Conservation (phyloP, 2,888 invertebrate genomes). For the Drosophila algonquin region DNA sequence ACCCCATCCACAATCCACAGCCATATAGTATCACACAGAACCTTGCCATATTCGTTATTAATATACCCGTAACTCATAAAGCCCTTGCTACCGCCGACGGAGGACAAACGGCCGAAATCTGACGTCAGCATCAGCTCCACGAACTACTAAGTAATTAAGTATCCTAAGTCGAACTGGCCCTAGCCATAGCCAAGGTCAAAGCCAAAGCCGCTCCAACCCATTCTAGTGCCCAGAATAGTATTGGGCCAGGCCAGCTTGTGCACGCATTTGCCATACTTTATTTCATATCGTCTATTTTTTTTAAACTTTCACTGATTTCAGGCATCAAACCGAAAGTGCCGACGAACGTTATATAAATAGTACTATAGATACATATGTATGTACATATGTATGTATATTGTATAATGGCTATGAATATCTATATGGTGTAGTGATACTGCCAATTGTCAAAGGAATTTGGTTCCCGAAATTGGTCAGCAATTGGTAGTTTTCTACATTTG, state of each 20-base stretch:
- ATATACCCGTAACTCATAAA: slow-evolving; percentile 34
- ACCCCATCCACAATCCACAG: slow-evolving; percentile 9
- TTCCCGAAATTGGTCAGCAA: slow-evolving; percentile 52
- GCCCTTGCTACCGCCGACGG: slow-evolving; percentile 35
- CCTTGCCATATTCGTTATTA: slow-evolving; percentile 33
- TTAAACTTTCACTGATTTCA: not conserved
- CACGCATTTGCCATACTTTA: not conserved
- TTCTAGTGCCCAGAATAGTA: not conserved
- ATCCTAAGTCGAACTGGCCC: slow-evolving; percentile 3
- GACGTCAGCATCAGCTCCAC: slow-evolving; percentile 23
- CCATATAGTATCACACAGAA: slow-evolving; percentile 32
- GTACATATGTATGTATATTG: slow-evolving; percentile 9
- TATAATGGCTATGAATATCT: not conserved
- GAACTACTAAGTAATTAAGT: slow-evolving; percentile 13
- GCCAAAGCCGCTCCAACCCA: too few species aligned
- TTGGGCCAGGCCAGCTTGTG: slow-evolving; percentile 15
- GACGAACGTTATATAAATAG: slow-evolving; percentile 13
- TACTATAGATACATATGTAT: not conserved
- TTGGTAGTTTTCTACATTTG: slow-evolving; percentile 56
- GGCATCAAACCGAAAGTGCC: slow-evolving; percentile 7
- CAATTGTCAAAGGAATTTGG: slow-evolving; percentile 17
- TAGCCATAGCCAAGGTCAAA: not conserved
- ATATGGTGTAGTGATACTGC: not conserved
- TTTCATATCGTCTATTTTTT: not conserved
- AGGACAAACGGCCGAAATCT: slow-evolving; percentile 9